Evolutionary conservation across 2,888 invertebrate species (phyloP).

Genomic region (Melanargia galathea): DNA sequence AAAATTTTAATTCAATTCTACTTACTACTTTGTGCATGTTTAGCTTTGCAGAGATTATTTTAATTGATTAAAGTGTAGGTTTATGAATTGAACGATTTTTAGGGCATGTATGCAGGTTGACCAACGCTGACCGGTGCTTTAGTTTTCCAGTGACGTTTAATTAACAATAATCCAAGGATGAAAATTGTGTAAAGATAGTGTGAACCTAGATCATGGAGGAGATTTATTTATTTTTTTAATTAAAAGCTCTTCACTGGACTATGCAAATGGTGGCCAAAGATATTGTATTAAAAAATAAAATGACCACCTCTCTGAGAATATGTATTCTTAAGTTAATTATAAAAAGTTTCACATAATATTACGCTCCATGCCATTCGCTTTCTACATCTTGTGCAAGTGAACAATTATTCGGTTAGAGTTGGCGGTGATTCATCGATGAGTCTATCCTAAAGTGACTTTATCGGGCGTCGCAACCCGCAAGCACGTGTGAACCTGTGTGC

Average conservation of each 20-base stretch:
- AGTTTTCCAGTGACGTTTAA: not conserved
- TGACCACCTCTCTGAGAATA: too few relatives aligned
- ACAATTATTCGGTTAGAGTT: conserved; percentile 70
- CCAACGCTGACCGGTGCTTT: too few relatives aligned
- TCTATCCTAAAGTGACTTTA: conserved; percentile 76
- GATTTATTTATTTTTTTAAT: not conserved
- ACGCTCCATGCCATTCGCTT: conserved; percentile 60
- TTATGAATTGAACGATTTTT: too few relatives aligned
- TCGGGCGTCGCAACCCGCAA: conserved; percentile 55
- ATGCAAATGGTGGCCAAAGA: not conserved
- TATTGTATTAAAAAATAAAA: too few relatives aligned
- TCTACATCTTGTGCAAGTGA: conserved; percentile 74
- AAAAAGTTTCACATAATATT: conserved; percentile 36
- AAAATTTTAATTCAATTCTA: too few relatives aligned
- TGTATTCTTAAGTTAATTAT: conserved; percentile 9
- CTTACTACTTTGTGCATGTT: too few relatives aligned
- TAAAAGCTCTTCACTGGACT: not conserved
- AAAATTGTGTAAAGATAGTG: not conserved
- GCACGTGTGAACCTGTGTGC: conserved; percentile 53
- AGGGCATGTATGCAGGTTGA: too few relatives aligned
- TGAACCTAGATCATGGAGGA: not conserved
- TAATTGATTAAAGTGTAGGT: too few relatives aligned
- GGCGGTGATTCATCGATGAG: conserved; percentile 79
- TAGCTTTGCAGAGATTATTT: too few relatives aligned
- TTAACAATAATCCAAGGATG: not conserved